Evolutionary conservation across 1,140 invertebrate species (phyloP), one percentile per base, ranked within the genome.

Genomic region (Bombus pascuorum): DNA sequence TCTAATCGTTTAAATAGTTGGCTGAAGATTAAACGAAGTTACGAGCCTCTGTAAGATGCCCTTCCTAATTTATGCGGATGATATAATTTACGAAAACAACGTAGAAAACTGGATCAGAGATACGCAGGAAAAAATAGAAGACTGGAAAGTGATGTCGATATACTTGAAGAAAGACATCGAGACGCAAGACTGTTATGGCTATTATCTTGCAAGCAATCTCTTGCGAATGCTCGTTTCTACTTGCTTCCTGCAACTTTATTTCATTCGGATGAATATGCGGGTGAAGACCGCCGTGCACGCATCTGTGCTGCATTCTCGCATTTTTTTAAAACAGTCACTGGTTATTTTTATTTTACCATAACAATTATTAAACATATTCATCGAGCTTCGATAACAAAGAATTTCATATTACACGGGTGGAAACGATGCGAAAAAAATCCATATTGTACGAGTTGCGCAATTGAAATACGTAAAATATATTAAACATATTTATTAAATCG

Each of bases 261-360:
- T 89, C 72, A 83, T 88, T 70, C 72, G 86, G 83, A 86, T 90
- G 91, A 91, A 91, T 91, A 91, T 91, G 91, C 89, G 83, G 75
- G 78, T 70, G 37, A 37, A 66, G 39, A 53, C 34, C 70, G 28
- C 34, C n/a, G 62, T 32, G 47, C 15, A n/a, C 25, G 32, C 37
- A 65, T 68, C 53, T 81, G 13, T 47, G 34, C 28, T 34, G 28
- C n/a, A 34, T 25, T n/a, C 32, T 25, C 6, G 12, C 25, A 3
- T 28, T 34, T 34, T 32, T 44, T 65, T 1, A 22, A 53, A 53
- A 12, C 28, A 18, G 0, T 3, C 28, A 2, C 3, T 65, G 25
- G 22, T 34, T 57, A 57, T 37, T 28, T 15, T 32, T 42, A 32
- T 6, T 44, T 44, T 10, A 12, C 44, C 74, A n/a, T 42, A 42